Percentiles rank a stretch among this genome's conserved stretches.
Evolutionary conservation across 2,888 invertebrate species (phyloP).

Genomic region (Drosophila borborema): DNA sequence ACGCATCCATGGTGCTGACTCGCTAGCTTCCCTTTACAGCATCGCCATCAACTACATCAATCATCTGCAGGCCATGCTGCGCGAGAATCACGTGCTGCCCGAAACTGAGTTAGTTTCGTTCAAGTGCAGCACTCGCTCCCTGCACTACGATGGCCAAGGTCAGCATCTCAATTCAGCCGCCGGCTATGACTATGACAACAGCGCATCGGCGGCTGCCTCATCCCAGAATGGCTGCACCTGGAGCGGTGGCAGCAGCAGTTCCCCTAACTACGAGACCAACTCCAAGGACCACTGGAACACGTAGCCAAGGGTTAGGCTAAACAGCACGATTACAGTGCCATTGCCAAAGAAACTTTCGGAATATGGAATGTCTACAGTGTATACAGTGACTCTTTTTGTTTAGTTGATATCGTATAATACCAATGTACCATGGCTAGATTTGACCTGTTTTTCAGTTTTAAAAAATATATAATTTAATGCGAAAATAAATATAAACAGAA

Average conservation of each 20-base stretch:
- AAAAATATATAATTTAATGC: constrained; percentile 12
- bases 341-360: constrained; percentile 50
- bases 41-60: constrained; percentile 92
- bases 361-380: constrained; percentile 1
- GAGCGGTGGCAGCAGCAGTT: constrained; percentile 73
- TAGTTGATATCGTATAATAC: constrained; percentile 15
- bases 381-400: not conserved
- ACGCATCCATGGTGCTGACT: not conserved
- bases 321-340: constrained; percentile 9
- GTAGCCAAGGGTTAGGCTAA: constrained; percentile 29
- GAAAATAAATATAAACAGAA: not conserved
- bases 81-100: constrained; percentile 57
- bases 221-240: constrained; percentile 69
- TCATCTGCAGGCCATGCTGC: constrained; percentile 87
- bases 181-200: constrained; percentile 51
- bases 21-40: constrained; percentile 82
- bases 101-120: constrained; percentile 56
- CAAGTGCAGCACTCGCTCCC: constrained; percentile 40
- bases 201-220: constrained; percentile 45
- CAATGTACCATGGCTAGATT: not conserved
- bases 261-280: constrained; percentile 59
- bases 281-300: constrained; percentile 72
- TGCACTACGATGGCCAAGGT: constrained; percentile 40
- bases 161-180: constrained; percentile 27
- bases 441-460: not conserved